A percentile compares a stretch with the other conserved stretches of the same genome.
Conservation (phyloP, 2,797 vertebrate species). For the Odontamblyopus rebecca region DNA sequence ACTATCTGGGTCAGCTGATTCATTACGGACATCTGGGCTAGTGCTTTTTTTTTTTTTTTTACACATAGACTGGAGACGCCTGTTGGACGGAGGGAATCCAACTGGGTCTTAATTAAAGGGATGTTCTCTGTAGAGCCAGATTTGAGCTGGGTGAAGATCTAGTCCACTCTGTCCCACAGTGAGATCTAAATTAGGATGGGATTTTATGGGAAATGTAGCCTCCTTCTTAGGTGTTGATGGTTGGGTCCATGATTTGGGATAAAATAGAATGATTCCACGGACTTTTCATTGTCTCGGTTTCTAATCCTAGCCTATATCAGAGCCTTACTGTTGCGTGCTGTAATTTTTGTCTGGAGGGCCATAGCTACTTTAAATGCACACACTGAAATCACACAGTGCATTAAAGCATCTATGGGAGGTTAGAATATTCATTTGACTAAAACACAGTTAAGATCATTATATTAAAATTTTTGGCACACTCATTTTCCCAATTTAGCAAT, state of each 20-base stretch:
- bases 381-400: conserved; percentile 2
- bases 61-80: conserved; percentile 37
- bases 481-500: too few relatives aligned
- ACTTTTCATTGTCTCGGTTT: conserved; percentile 63
- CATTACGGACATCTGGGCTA: conserved; percentile 62
- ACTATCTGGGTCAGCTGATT: conserved; percentile 75
- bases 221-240: conserved; percentile 20
- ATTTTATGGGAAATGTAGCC: conserved; percentile 40
- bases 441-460: too few relatives aligned
- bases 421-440: too few relatives aligned
- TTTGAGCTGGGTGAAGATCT: conserved; percentile 38
- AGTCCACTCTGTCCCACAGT: conserved; percentile 30
- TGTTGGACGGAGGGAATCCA: conserved; percentile 59
- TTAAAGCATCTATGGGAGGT: background rate
- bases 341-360: conserved; percentile 59
- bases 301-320: conserved; percentile 65
- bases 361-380: conserved; percentile 16
- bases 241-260: conserved; percentile 40
- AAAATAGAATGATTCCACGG: conserved; percentile 49
- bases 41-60: conserved; percentile 42
- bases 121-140: conserved; percentile 52
- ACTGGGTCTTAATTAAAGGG: conserved; percentile 69
- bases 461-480: too few relatives aligned
- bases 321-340: conserved; percentile 56
- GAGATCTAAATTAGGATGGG: conserved; percentile 54